phyloP scores from a whole-genome alignment of 2,888 invertebrate species.

The Holacanthella duospinosa region DNA sequence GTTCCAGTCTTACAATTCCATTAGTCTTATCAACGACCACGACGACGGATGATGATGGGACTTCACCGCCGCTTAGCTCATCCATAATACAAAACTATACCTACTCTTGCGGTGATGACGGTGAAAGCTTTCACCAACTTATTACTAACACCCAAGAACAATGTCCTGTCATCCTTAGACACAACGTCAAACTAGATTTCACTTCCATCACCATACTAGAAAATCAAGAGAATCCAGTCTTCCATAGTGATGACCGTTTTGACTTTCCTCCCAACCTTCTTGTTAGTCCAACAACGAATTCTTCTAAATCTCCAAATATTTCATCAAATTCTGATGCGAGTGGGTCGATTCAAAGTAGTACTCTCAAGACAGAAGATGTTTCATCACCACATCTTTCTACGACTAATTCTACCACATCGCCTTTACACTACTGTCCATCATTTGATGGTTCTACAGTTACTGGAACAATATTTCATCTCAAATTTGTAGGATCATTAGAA shows the following conservation, averaged over 20 bases:
- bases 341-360: not conserved
- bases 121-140: no score
- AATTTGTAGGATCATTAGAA: conserved; percentile 74
- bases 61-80: not conserved
- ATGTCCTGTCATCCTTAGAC: not conserved
- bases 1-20: not conserved
- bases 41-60: not conserved
- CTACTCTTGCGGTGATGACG: no score
- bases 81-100: no score
- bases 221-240: not conserved
- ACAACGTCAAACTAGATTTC: not conserved
- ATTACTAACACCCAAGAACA: not conserved
- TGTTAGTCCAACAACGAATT: not conserved
- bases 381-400: not conserved
- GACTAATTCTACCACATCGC: not conserved
- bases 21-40: not conserved
- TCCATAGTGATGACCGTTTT: not conserved
- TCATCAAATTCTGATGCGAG: not conserved
- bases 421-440: conserved; percentile 26
- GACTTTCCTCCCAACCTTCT: not conserved
- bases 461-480: conserved; percentile 67
- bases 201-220: no score
- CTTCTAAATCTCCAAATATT: not conserved
- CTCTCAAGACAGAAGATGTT: not conserved
- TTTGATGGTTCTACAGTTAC: conserved; percentile 45